Conservation (phyloP, 2,888 invertebrate genomes). For the Xanthorhoe designata region DNA sequence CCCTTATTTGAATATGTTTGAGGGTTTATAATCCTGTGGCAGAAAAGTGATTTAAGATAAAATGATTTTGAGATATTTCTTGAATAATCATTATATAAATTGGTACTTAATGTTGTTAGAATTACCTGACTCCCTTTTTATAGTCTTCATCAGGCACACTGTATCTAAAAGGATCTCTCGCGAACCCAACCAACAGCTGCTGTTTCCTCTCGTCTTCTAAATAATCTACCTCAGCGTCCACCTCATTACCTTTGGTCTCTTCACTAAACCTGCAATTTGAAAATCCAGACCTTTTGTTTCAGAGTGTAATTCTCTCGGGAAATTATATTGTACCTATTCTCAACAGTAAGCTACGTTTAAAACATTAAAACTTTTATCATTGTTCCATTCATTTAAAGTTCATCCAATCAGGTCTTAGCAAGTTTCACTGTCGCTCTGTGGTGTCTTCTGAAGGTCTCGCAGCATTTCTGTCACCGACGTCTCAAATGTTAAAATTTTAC, state of each 20-base stretch:
- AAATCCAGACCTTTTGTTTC: background rate
- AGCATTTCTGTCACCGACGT: too few species aligned
- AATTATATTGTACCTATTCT: background rate
- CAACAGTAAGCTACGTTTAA: background rate
- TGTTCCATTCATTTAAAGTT: background rate
- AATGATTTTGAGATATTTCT: background rate
- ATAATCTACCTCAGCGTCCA: slow-evolving; percentile 51
- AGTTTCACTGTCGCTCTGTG: too few species aligned
- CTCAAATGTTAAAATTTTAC: too few species aligned
- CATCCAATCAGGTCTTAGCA: background rate
- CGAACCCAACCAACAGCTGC: slow-evolving; percentile 70
- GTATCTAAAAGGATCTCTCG: slow-evolving; percentile 73
- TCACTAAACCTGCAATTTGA: slow-evolving; percentile 41
- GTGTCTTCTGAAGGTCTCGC: too few species aligned
- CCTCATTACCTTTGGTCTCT: slow-evolving; percentile 58
- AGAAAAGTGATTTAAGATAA: background rate
- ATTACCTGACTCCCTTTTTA: slow-evolving; percentile 72
- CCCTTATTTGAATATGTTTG: slow-evolving; percentile 57
- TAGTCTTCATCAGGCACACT: slow-evolving; percentile 74
- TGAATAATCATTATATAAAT: background rate
- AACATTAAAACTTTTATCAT: background rate
- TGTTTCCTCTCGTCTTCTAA: slow-evolving; percentile 45
- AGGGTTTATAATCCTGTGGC: slow-evolving; percentile 65
- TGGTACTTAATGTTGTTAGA: background rate
- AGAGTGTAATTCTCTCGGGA: background rate